Percentiles rank a stretch among this genome's conserved stretches.
Evolutionary conservation across 2,888 invertebrate genomes (phyloP).

Genomic region (Drosophila putrida): DNA sequence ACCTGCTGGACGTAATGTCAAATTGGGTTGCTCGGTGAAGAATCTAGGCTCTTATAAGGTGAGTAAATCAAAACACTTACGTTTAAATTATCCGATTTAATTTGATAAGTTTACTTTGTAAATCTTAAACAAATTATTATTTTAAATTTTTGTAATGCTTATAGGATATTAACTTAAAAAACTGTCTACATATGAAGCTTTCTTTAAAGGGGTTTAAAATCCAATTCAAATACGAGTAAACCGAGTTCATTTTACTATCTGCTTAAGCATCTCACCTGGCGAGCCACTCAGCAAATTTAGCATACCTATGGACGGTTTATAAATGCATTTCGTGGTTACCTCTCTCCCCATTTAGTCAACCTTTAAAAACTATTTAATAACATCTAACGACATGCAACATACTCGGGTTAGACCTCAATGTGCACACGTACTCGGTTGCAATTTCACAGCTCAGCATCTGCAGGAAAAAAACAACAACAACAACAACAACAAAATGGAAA

Average conservation of each 20-base stretch:
- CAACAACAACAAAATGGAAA: constrained; percentile 22
- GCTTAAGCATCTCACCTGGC: constrained; percentile 10
- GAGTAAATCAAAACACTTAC: constrained; percentile 74
- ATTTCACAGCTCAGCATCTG: constrained; percentile 75
- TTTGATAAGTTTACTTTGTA: no score
- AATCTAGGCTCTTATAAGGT: constrained; percentile 96
- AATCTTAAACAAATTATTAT: no score
- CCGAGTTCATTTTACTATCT: constrained; percentile 8
- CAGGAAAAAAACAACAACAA: not conserved
- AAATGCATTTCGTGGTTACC: constrained; percentile 31
- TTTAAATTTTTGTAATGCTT: no score
- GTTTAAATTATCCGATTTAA: no score
- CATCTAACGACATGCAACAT: constrained; percentile 40
- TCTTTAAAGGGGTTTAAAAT: not conserved
- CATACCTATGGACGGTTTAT: constrained; percentile 22
- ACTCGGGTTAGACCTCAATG: constrained; percentile 32
- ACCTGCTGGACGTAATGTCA: constrained; percentile 93
- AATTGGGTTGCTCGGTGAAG: constrained; percentile 95
- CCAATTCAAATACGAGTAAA: not conserved
- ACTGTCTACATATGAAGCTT: not conserved
- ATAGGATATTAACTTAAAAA: not conserved
- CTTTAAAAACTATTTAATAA: constrained; percentile 57
- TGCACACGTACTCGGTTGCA: constrained; percentile 59
- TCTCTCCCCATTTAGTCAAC: not conserved
- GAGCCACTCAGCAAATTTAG: constrained; percentile 12